Percentiles rank a stretch among this genome's conserved stretches.
Conservation (phyloP, 2,797 vertebrate species). For the Sebastes itinus region DNA sequence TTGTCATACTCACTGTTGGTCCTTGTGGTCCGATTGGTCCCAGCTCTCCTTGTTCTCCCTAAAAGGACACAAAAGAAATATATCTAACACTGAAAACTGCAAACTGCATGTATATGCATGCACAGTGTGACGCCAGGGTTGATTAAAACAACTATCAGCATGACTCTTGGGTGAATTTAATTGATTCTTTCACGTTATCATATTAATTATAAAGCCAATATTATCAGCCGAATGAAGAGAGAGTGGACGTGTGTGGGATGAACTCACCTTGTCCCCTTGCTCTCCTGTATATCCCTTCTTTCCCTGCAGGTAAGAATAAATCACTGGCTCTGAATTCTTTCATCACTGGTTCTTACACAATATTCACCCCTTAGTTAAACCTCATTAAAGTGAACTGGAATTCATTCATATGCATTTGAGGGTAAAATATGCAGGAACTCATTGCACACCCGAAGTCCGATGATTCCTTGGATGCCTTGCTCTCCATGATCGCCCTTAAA, state of each 20-base stretch:
- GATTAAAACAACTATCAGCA: background rate
- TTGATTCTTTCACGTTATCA: background rate
- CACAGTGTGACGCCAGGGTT: background rate
- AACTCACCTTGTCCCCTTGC: constrained; percentile 85
- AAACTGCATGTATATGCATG: background rate
- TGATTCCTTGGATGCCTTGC: constrained; percentile 77
- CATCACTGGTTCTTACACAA: constrained; percentile 19
- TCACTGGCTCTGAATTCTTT: constrained; percentile 36
- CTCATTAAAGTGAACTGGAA: constrained; percentile 7
- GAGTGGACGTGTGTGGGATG: constrained; percentile 1
- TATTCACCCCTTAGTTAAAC: background rate
- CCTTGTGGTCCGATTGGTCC: constrained; percentile 80
- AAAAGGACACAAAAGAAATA: constrained; percentile 27
- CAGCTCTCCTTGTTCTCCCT: constrained; percentile 82
- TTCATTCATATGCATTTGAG: constrained; percentile 19
- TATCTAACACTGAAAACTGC: background rate
- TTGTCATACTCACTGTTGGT: constrained; percentile 74
- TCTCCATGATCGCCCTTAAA: constrained; percentile 79
- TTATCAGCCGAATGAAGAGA: constrained; percentile 4
- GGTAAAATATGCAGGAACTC: constrained; percentile 5
- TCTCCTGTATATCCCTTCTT: constrained; percentile 87
- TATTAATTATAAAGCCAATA: background rate
- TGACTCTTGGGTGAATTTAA: background rate
- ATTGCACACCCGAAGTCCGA: constrained; percentile 77
- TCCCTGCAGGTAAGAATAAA: constrained; percentile 80